These are phyloP conservation scores for Ephestia elutella DNA, from an alignment of 1,140 invertebrate species.

Conservation along the genomic window DNA sequence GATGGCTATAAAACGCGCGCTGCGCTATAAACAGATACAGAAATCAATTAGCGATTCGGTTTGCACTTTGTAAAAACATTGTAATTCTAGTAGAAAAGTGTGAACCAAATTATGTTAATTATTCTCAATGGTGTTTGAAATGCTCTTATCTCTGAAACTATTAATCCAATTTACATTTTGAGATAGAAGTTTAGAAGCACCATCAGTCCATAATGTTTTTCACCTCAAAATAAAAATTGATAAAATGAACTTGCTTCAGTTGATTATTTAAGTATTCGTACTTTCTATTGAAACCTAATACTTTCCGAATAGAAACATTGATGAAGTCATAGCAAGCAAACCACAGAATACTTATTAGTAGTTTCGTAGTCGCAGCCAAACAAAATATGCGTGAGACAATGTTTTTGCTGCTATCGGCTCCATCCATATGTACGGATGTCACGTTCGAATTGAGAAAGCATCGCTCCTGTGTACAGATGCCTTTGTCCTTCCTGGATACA, in stretches of 20 bases:
- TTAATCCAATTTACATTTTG: no score
- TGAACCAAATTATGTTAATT: no score
- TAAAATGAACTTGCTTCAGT: background rate
- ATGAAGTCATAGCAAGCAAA: background rate
- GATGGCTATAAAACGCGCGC: constrained; percentile 2
- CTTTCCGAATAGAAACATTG: background rate
- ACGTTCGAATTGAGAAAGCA: background rate
- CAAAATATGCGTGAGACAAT: background rate
- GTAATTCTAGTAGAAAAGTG: no score
- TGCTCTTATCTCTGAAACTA: no score
- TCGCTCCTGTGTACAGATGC: background rate
- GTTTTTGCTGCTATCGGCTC: background rate
- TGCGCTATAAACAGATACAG: background rate
- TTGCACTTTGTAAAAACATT: no score
- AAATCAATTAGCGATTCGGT: background rate
- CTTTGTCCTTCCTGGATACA: background rate
- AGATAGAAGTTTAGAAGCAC: no score
- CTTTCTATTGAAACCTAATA: background rate
- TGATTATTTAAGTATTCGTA: no score
- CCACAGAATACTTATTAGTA: background rate
- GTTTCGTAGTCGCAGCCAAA: background rate
- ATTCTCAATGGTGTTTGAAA: no score
- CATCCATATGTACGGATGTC: background rate
- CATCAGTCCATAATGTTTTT: no score
- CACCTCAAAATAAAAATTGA: no score